These are phyloP conservation scores for Cantharis lateralis DNA, from an alignment of 2,888 invertebrate genomes.

Conservation along the genomic window DNA sequence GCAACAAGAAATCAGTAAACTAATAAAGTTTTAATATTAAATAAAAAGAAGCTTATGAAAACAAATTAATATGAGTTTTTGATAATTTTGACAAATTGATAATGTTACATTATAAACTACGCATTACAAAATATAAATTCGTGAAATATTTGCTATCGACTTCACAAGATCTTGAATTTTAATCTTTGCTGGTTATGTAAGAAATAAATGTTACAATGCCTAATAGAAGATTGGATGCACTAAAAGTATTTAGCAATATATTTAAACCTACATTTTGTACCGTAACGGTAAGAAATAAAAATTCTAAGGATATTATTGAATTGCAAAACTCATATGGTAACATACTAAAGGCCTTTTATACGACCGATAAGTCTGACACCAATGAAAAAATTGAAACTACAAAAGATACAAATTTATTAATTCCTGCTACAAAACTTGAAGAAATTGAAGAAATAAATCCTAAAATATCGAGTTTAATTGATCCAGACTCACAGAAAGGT, in stretches of 20 bases:
- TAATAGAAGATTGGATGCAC: not conserved
- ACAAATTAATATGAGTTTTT: not conserved
- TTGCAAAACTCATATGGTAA: not conserved
- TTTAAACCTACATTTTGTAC: not conserved
- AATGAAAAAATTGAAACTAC: not conserved
- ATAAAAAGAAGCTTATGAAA: not conserved
- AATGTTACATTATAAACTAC: not conserved
- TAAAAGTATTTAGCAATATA: not conserved
- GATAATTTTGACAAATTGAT: not conserved
- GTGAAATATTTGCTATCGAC: not conserved
- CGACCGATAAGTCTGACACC: not conserved
- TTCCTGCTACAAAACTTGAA: not conserved
- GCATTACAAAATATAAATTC: not conserved
- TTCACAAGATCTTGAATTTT: not conserved
- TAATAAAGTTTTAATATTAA: not conserved
- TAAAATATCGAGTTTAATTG: not conserved
- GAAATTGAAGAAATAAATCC: not conserved
- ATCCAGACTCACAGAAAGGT: not conserved
- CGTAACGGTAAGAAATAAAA: not conserved
- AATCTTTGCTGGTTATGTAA: not conserved
- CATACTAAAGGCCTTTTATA: not conserved
- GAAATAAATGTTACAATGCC: not conserved
- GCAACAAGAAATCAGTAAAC: not conserved
- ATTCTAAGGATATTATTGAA: not conserved
- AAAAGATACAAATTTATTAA: not conserved